A percentile compares a stretch with the other conserved stretches of the same genome.
Evolutionary conservation across 1,140 invertebrate genomes (phyloP).

Genomic region (Choristoneura fumiferana): DNA sequence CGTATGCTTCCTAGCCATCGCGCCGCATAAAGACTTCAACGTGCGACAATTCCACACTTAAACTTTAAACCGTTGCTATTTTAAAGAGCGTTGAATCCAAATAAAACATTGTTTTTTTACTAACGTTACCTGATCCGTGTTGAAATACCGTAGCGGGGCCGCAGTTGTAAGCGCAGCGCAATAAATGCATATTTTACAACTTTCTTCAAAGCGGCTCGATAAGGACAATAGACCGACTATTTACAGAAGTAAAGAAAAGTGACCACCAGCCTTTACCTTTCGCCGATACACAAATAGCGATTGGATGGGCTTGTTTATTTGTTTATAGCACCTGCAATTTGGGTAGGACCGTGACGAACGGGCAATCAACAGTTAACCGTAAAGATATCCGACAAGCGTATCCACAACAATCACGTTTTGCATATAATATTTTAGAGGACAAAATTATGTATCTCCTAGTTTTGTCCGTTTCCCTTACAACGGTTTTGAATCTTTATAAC

Average conservation of each 20-base stretch:
- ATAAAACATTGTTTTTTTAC: no score
- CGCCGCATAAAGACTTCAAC: constrained; percentile 2
- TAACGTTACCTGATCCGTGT: no score
- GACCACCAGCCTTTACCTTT: constrained; percentile 15
- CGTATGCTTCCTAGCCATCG: no score
- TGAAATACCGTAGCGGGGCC: no score
- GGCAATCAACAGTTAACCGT: constrained; percentile 11
- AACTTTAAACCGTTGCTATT: no score
- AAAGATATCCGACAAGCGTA: no score
- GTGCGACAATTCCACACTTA: not conserved
- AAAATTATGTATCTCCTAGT: no score
- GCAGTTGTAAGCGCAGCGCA: not conserved
- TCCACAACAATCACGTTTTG: no score
- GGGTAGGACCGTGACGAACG: constrained; percentile 4
- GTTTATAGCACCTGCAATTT: constrained; percentile 17
- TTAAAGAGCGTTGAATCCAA: no score
- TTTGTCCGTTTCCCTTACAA: no score
- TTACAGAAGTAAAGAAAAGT: constrained; percentile 16
- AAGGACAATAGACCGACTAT: constrained; percentile 6
- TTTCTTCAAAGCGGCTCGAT: constrained; percentile 11
- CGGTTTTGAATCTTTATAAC: no score
- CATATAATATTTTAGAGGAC: no score
- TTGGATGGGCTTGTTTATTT: constrained; percentile 11
- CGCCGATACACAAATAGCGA: constrained; percentile 17
- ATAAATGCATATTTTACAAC: constrained; percentile 11